A percentile compares a stretch with the other conserved stretches of the same genome.
Conservation (phyloP, 2,113 vertebrate species). For the Nesospiza acunhae region DNA sequence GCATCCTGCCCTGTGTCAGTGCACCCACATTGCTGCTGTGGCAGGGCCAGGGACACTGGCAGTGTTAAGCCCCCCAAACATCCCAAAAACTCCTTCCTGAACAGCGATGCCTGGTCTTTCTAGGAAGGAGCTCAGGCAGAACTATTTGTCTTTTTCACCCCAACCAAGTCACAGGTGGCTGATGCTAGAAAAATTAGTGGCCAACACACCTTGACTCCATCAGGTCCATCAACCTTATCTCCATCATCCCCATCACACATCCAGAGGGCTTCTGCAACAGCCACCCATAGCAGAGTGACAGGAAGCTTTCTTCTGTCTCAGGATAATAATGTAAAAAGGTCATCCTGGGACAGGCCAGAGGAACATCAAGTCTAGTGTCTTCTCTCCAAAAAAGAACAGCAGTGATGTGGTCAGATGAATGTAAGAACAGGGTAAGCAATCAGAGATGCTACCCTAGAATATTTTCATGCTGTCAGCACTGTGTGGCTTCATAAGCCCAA, state of each 20-base stretch:
- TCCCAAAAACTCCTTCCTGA: background rate
- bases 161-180: background rate
- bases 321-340: background rate
- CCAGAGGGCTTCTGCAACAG: background rate
- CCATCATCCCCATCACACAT: background rate
- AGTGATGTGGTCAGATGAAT: background rate
- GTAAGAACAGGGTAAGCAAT: background rate
- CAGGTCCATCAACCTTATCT: background rate
- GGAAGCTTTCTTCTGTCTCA: background rate
- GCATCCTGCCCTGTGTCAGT: background rate
- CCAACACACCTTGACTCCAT: background rate
- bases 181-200: background rate
- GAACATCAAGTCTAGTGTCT: background rate
- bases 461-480: background rate
- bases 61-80: background rate
- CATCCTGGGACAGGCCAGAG: background rate
- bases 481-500: background rate
- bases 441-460: background rate
- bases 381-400: background rate
- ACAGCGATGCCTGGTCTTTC: accelerated
- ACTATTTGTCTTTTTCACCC: background rate
- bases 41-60: background rate
- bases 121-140: background rate
- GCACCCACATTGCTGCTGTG: background rate
- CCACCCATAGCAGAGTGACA: background rate